These are phyloP conservation scores for Phycodurus eques DNA, from an alignment of 2,113 vertebrate species.

Conservation along the genomic window DNA sequence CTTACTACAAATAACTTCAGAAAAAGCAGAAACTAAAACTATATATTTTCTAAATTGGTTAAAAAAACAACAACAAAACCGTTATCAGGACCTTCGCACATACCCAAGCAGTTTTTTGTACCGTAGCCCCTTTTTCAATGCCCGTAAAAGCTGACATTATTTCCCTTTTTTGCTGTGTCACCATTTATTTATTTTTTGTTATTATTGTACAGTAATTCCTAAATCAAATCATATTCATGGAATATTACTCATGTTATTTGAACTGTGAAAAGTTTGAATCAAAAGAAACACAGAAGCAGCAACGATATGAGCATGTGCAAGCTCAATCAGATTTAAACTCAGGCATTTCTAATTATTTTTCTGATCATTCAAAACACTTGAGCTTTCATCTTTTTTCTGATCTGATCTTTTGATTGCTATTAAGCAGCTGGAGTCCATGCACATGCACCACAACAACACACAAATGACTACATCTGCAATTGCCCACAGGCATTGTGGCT, in stretches of 20 bases:
- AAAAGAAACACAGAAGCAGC: background rate
- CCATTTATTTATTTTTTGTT: background rate
- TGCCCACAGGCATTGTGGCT: slow-evolving; percentile 24
- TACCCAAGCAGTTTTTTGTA: background rate
- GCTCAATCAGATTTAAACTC: background rate
- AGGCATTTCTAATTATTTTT: background rate
- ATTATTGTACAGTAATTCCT: background rate
- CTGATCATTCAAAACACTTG: background rate
- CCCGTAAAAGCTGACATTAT: background rate
- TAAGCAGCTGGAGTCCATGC: slow-evolving; percentile 49
- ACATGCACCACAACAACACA: slow-evolving; percentile 12
- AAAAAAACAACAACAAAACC: no score
- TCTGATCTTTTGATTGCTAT: slow-evolving; percentile 31
- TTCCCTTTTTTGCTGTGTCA: no score
- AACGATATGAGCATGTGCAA: background rate
- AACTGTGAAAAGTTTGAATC: background rate
- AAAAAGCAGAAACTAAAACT: background rate
- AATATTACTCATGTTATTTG: background rate
- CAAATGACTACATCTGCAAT: slow-evolving; percentile 33
- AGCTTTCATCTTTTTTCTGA: background rate
- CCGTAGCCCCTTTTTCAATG: background rate
- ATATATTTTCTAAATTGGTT: background rate
- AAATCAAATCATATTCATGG: background rate
- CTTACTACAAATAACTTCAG: background rate
- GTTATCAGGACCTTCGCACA: no score